Evolutionary conservation across 2,113 vertebrate species (phyloP), one percentile per base, ranked within the genome.

Genomic region (Hassar affinis): DNA sequence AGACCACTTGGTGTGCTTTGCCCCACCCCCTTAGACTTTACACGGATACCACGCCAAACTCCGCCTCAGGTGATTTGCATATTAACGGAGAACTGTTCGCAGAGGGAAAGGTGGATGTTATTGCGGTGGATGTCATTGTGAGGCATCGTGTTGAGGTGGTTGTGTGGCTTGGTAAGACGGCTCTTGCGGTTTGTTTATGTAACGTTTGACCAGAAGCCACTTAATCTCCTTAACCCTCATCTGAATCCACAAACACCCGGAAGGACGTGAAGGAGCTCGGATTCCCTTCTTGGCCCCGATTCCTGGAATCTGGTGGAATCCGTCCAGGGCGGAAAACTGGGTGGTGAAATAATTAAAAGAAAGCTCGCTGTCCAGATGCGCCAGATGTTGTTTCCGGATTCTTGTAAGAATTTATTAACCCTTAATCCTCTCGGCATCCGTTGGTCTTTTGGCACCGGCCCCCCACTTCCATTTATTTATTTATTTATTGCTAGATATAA

Each of bases 311-410:
- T 56, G 25, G 33, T 45, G 18, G 45, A 57, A 47, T 49, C 35
- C 0, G 14, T 82, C 61, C 47, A 22, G 25, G 1, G n/a, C n/a
- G n/a, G n/a, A n/a, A n/a, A n/a, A n/a, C 11, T 69, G 61, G 66
- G 30, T 25, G 9, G n/a, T n/a, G n/a, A 10, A 69, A 54, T 35
- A 74, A 52, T 15, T 38, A 47, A 14, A 71, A 45, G 14, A 25
- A n/a, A 2, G 3, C 22, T 25, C 4, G 11, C 27, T 52, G 54
- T 61, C 80, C 64, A 85, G 84, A 68, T 82, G 74, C 75, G 52
- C n/a, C 57, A 59, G 74, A 47, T 45, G 52, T 62, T 30, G n/a
- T n/a, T n/a, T 42, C 20, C 71, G 27, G 78, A 82, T 82, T 82
- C n/a, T n/a, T n/a, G n/a, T n/a, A n/a, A n/a, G n/a, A n/a, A n/a